Base-by-base conservation (phyloP, 2,888 invertebrate genomes). In the Melitaea athalia region DNA sequence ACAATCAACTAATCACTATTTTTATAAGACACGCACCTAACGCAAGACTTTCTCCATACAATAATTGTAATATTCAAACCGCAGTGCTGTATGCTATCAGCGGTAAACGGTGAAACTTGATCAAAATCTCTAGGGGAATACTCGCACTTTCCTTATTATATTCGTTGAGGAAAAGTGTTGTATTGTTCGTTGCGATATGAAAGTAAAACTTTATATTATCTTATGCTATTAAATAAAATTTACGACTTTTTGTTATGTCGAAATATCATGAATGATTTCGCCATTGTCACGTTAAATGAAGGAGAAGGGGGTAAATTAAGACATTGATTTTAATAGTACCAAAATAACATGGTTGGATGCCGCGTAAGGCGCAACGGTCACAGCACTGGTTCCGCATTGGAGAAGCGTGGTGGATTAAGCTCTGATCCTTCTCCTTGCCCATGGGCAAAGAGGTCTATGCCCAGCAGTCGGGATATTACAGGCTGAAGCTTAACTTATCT, bases 11-110 rank as follows among this genome's bases (percentile, higher is more conserved):
- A 24, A 59, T 49, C n/a, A 12, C 47, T n/a, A 5, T n/a, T 11
- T 45, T 14, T 45, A 45, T 14, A 14, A 45, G 5, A 11, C 14
- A n/a, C 43, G 14, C 15, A 17, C 52, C 43, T 59, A 31, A 60
- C 62, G 42, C 49, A 60, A 42, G 42, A 63, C 64, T 71, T 71
- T 71, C 70, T 8, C 66, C 50, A 15, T 49, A 31, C 38, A 62
- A 52, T 68, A 67, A 67, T 72, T 63, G 59, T 67, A 53, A 65
- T 66, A 63, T 68, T 67, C 70, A 69, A 69, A 70, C 72, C 70
- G 12, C 71, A 65, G 8, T 63, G 53, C 17, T 38, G 38, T 15
- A 15, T 17, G 10, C 43, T 63, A 72, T 60, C 68, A 43, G 47
- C 57, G 33, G 31, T 69, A 57, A 69, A 61, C 59, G 64, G 72